Evolutionary conservation across 1,140 invertebrate species (phyloP).

Genomic region (Rhyacophila brunnea): DNA sequence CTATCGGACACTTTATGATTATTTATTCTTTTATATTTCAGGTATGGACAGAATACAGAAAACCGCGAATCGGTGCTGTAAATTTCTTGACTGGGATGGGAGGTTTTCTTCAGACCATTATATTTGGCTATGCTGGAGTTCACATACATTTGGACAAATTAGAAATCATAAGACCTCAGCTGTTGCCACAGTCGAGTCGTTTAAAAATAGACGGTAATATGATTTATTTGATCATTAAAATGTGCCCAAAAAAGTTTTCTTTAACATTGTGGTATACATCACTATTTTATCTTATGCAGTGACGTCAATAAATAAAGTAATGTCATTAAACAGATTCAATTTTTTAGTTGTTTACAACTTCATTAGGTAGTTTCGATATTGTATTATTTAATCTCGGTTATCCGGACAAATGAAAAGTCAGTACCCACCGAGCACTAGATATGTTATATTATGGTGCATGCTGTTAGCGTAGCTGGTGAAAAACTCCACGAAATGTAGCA

Average conservation of each 20-base stretch:
- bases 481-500: no score
- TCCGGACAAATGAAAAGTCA: no score
- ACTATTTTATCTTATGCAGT: not conserved
- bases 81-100: slow-evolving; percentile 61
- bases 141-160: slow-evolving; percentile 47
- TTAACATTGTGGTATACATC: not conserved
- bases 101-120: slow-evolving; percentile 55
- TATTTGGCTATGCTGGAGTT: slow-evolving; percentile 56
- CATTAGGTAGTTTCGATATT: no score
- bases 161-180: slow-evolving; percentile 43
- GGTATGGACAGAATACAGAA: slow-evolving; percentile 56
- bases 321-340: no score
- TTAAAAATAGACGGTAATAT: slow-evolving; percentile 46
- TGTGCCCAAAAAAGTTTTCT: not conserved
- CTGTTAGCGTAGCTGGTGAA: no score
- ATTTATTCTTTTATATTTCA: slow-evolving; percentile 36
- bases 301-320: not conserved
- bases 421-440: no score
- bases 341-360: no score
- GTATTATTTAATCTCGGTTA: no score
- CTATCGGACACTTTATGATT: no score
- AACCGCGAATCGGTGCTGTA: slow-evolving; percentile 51
- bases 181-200: slow-evolving; percentile 43
- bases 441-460: no score
- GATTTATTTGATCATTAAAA: not conserved